These are phyloP conservation scores for Drymodes brunneopygia DNA, from an alignment of 2,113 vertebrate species.

Conservation along the genomic window DNA sequence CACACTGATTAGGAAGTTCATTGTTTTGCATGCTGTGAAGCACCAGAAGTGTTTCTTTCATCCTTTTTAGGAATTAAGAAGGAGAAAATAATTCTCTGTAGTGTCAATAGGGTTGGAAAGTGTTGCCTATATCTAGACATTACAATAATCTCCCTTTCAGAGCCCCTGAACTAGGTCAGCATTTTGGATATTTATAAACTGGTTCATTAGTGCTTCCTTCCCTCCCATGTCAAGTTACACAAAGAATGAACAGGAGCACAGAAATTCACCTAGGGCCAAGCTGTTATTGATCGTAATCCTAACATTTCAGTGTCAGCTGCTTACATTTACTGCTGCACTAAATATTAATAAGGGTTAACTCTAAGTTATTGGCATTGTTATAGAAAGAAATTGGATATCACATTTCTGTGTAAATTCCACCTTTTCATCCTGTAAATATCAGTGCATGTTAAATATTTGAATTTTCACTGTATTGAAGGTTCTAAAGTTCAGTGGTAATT, in stretches of 20 bases:
- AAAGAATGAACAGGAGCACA: not conserved
- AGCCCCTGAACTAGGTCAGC: not conserved
- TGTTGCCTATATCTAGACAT: not conserved
- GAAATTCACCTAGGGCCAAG: not conserved
- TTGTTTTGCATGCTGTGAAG: not conserved
- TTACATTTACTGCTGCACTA: not conserved
- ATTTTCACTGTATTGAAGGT: conserved; percentile 58
- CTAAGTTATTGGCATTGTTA: not conserved
- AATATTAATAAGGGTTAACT: not conserved
- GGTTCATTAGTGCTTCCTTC: not conserved
- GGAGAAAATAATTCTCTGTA: not conserved
- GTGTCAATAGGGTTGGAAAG: not conserved
- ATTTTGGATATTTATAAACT: not conserved
- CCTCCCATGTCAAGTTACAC: not conserved
- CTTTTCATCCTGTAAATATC: conserved; percentile 15
- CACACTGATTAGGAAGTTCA: not conserved
- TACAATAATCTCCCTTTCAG: not conserved
- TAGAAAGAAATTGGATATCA: not conserved
- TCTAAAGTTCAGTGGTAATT: conserved; percentile 71
- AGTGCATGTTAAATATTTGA: conserved; percentile 70
- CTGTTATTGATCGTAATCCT: not conserved
- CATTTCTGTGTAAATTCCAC: conserved; percentile 3
- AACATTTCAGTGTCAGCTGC: not conserved
- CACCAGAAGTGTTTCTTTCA: not conserved
- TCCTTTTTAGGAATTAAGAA: not conserved